Evolutionary conservation across 2,797 vertebrate genomes (phyloP), one percentile per base, ranked within the genome.

Genomic region (Ambastaia sidthimunki): DNA sequence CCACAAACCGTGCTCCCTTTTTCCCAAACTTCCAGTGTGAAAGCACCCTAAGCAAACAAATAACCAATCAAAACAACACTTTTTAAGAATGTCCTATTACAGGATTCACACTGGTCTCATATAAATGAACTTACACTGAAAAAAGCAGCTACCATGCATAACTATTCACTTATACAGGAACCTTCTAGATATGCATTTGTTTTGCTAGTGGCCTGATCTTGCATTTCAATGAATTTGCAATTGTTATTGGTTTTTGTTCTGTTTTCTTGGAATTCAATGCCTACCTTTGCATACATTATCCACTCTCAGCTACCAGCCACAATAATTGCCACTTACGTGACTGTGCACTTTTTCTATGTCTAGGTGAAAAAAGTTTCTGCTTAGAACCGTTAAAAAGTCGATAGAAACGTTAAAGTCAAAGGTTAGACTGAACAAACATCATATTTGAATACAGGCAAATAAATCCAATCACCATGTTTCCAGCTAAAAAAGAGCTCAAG

Each of bases 341-440:
- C 48, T 55, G 15, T 76, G 74, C 74, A 68, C 63, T 44, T 76
- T 11, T 66, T 76, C 25, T 67, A 68, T 21, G 63, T 67, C 54
- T 13, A 34, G 28, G 16, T 76, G 34, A 76, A 76, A 76, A 73
- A 4, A 65, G 48, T 18, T 31, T 66, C 50, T 68, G 48, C 54
- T 65, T 55, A 54, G 31, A 55, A 67, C 48, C 10, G 28, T 28
- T 28, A 28, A 28, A 28, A 28, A 28, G 28, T 28, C 28, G 28
- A 28, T 28, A 28, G 28, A 28, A 57, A 2, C 41, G 74, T 55
- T 57, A 55, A 55, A 67, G 48, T 23, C 48, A 25, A 41, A 41
- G 31, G 47, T 25, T 55, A 55, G 19, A 25, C 62, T 55, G 47
- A 55, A 76, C 54, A 55, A 13, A 55, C n/a, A 41, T 41, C 37